Evolutionary conservation across 2,113 vertebrate genomes (phyloP), one percentile per base, ranked within the genome.

Genomic region (Thymallus thymallus): DNA sequence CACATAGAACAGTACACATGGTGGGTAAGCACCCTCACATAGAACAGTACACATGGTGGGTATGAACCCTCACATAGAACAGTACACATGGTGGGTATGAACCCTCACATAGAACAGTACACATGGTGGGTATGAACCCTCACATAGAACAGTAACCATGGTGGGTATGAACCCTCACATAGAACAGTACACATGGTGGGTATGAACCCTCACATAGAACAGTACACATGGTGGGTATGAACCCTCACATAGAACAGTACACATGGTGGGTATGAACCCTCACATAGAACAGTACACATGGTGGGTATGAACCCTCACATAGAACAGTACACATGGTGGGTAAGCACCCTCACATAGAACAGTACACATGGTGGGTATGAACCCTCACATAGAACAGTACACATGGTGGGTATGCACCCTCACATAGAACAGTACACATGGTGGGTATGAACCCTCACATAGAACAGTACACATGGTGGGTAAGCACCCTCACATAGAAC

Each of bases 1-100:
- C 35, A 82, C 30, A 26, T 66, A 74, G 55, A 72, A 48, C 67
- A 6, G 3, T 13, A 68, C n/a, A 72, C 46, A 32, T 30, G 55
- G 24, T 26, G 23, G 6, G 14, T 23, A 29, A 2, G 62, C 62
- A 12, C 30, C 12, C 51, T 7, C 35, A 82, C 30, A 26, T 66
- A 74, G 55, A 72, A 48, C 67, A 6, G 3, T 13, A 68, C n/a
- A 72, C 46, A 32, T 30, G 55, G 24, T 26, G 23, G 6, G 14
- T 23, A 29, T 4, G 62, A 24, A 12, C 30, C 12, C 51, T 7
- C 35, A 82, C 30, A 26, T 66, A 74, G 55, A 72, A 48, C 67
- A 6, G 3, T 13, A 68, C n/a, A 72, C 46, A 32, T 30, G 55
- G 24, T 26, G 23, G 6, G 14, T 23, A 29, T 4, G 62, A 24